Evolutionary conservation across 2,797 vertebrate species (phyloP).

Genomic region (Siniperca obscura): DNA sequence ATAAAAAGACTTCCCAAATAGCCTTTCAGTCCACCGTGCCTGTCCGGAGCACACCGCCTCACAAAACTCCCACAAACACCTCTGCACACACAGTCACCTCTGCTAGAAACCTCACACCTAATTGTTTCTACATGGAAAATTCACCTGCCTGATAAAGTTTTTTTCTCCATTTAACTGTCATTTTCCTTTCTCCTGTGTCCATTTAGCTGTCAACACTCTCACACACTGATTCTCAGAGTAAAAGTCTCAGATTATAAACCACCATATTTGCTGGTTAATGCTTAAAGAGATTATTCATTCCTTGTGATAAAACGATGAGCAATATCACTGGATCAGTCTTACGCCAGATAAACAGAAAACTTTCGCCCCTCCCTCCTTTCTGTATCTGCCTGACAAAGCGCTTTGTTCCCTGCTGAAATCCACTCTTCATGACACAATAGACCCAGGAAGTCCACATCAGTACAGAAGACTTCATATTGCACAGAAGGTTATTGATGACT

Average conservation of each 20-base stretch:
- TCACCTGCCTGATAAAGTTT: conserved; percentile 34
- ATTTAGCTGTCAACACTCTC: conserved; percentile 49
- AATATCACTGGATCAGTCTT: conserved; percentile 5
- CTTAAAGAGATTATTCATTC: conserved; percentile 25
- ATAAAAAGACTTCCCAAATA: conserved; percentile 53
- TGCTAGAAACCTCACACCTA: conserved; percentile 34
- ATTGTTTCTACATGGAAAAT: conserved; percentile 43
- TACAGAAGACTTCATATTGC: conserved; percentile 51
- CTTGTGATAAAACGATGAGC: conserved; percentile 7
- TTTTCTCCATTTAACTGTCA: conserved; percentile 46
- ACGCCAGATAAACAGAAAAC: conserved; percentile 4
- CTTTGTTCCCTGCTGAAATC: conserved; percentile 36
- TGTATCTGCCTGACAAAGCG: conserved; percentile 20
- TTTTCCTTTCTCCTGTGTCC: conserved; percentile 27
- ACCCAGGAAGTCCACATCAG: conserved; percentile 42
- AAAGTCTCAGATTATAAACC: conserved; percentile 31
- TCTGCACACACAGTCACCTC: conserved; percentile 32
- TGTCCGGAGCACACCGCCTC: conserved; percentile 7
- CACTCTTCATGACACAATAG: conserved; percentile 33
- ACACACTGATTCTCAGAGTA: background rate
- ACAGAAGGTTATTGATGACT: conserved; percentile 51
- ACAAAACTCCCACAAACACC: conserved; percentile 31
- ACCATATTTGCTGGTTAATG: conserved; percentile 37
- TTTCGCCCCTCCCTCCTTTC: background rate
- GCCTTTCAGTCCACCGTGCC: conserved; percentile 39